Percentiles rank a stretch among this genome's conserved stretches.
These are phyloP conservation scores for Leucophenga varia DNA, from an alignment of 1,140 invertebrate species.

Conservation along the genomic window DNA sequence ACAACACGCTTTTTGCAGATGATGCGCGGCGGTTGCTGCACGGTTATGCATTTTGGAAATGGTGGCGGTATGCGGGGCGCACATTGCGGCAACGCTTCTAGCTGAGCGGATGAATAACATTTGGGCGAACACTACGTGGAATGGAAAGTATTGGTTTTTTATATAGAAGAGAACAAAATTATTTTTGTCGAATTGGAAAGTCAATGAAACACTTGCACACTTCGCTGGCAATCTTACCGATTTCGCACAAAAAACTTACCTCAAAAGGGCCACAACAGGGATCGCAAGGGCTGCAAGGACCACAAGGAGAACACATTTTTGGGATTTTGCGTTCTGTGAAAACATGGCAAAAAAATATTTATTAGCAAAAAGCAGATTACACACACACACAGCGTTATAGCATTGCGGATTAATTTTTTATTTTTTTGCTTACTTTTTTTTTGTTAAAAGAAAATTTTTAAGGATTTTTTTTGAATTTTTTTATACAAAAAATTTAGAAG, in stretches of 20 bases:
- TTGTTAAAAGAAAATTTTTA: constrained; percentile 16
- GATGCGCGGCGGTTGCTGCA: constrained; percentile 47
- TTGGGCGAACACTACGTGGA: constrained; percentile 38
- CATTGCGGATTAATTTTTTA: not conserved
- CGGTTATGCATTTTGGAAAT: constrained; percentile 44
- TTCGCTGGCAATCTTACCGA: too few species aligned
- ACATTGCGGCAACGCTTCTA: constrained; percentile 47
- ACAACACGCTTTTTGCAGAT: constrained; percentile 49
- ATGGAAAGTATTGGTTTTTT: not conserved
- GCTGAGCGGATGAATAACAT: constrained; percentile 42
- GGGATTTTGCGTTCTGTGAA: constrained; percentile 15
- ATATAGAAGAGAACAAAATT: not conserved
- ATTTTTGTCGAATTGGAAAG: too few species aligned
- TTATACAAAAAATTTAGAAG: constrained; percentile 39
- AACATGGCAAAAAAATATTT: not conserved
- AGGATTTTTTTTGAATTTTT: constrained; percentile 18
- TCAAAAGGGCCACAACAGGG: constrained; percentile 48
- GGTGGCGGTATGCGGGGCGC: constrained; percentile 45
- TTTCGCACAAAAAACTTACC: too few species aligned
- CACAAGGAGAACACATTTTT: constrained; percentile 39
- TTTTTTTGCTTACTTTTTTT: constrained; percentile 16
- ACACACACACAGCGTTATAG: too few species aligned
- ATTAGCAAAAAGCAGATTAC: too few species aligned
- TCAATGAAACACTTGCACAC: too few species aligned
- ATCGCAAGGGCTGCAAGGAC: constrained; percentile 43